Evolutionary conservation across 2,113 vertebrate species (phyloP).

Genomic region (Pogona vitticeps): DNA sequence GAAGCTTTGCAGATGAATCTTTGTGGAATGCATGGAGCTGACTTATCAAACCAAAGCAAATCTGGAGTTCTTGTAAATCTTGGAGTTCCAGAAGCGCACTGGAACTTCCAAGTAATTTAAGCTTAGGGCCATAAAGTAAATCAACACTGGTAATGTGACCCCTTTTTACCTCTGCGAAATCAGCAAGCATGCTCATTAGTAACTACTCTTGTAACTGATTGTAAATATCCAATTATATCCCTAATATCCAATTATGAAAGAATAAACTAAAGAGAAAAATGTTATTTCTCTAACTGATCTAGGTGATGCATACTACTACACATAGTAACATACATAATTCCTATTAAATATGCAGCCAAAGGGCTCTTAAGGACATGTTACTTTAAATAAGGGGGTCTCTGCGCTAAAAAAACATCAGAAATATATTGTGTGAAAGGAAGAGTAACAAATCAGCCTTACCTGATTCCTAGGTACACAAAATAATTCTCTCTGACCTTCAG

Average conservation of each 20-base stretch:
- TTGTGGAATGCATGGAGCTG: neutral
- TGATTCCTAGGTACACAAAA: slow-evolving; percentile 54
- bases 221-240: slow-evolving; percentile 1
- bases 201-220: neutral
- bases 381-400: slow-evolving; percentile 45
- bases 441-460: slow-evolving; percentile 51
- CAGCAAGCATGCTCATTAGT: neutral
- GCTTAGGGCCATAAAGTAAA: neutral
- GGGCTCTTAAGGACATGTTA: slow-evolving; percentile 54
- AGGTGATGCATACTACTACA: neutral
- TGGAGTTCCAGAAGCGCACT: neutral
- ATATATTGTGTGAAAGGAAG: slow-evolving; percentile 53
- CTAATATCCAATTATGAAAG: slow-evolving; percentile 21
- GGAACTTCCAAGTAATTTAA: neutral
- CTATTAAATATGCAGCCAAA: slow-evolving; percentile 55
- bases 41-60: neutral
- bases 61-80: neutral
- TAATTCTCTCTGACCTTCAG: slow-evolving; percentile 30
- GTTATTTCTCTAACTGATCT: neutral
- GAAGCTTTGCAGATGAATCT: neutral
- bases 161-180: neutral
- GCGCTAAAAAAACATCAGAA: slow-evolving; percentile 53
- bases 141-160: neutral
- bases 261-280: neutral
- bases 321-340: neutral